Base-by-base conservation (phyloP, 2,888 invertebrate genomes). In the Sinelater perroti region DNA sequence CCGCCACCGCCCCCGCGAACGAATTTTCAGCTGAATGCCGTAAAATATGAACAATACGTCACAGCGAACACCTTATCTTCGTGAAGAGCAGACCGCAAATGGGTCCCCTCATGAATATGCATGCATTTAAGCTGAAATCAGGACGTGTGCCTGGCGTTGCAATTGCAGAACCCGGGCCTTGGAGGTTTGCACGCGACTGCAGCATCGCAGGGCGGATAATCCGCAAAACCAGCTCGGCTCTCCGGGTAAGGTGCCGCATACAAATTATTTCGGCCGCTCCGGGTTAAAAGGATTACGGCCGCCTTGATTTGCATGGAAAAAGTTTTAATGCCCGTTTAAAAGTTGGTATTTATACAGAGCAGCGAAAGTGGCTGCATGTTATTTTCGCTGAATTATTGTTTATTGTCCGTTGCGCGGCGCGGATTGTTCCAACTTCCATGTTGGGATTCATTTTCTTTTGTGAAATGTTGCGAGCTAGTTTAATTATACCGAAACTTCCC, bases 301-400 rank as follows among this genome's bases (percentile, higher is more conserved):
- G 30, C 30, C 28, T 54, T 54, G 20, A 26, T 46, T 54, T 46
- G 38, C 38, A 28, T 8, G n/a, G 21, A 20, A 54, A 54, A 54
- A 46, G 36, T 46, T 54, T 54, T 46, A 28, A 38, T 46, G 54
- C 42, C 30, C 24, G 47, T 38, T 46, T 54, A 54, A 54, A 54
- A 54, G 54, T 54, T 54, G 46, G 18, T 46, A 46, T 30, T 35
- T 28, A 46, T 35, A 13, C 33, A 21, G 24, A 45, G 21, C 35
- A 24, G 44, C 4, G 44, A 52, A 52, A 52, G 54, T 45, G 36
- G 52, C 44, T 35, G 24, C 44, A 45, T 35, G 35, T 53, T 36
- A 2, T 36, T 36, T 7, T 10, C 24, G 2, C 16, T 38, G 3
- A 18, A 36, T 38, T 21, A 21, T 38, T 21, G 21, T 38, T 38